Conservation (phyloP, 2,113 vertebrate genomes). For the Burhinus oedicnemus region DNA sequence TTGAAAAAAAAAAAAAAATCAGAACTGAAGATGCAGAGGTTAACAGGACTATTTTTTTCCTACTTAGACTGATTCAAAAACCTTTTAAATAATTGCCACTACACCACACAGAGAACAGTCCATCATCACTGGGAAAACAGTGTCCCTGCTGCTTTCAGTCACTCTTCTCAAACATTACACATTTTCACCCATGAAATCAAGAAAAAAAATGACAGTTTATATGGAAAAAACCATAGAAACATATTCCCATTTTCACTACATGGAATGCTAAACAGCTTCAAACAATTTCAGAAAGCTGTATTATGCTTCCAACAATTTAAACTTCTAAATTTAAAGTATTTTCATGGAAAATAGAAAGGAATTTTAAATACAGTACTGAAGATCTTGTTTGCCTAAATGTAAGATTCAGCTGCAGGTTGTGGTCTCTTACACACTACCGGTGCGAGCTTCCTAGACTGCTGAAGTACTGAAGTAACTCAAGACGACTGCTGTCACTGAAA, state of each 20-base stretch:
- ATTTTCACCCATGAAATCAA: not conserved
- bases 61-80: not conserved
- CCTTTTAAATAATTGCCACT: not conserved
- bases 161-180: not conserved
- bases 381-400: not conserved
- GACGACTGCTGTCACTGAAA: not conserved
- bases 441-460: not conserved
- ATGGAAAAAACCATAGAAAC: not conserved
- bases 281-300: not conserved
- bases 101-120: not conserved
- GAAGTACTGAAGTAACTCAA: not conserved
- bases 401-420: not conserved
- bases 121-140: not conserved
- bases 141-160: not conserved
- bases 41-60: not conserved
- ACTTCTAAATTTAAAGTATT: not conserved
- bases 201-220: not conserved
- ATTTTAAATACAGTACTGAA: not conserved
- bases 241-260: not conserved
- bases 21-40: not conserved
- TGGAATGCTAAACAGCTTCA: not conserved
- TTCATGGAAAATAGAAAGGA: not conserved
- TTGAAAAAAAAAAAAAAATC: too few species aligned
- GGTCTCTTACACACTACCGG: rapidly evolving
- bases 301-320: not conserved